phyloP scores from a whole-genome alignment of 2,113 vertebrate species.

The Cheilinus undulatus region DNA sequence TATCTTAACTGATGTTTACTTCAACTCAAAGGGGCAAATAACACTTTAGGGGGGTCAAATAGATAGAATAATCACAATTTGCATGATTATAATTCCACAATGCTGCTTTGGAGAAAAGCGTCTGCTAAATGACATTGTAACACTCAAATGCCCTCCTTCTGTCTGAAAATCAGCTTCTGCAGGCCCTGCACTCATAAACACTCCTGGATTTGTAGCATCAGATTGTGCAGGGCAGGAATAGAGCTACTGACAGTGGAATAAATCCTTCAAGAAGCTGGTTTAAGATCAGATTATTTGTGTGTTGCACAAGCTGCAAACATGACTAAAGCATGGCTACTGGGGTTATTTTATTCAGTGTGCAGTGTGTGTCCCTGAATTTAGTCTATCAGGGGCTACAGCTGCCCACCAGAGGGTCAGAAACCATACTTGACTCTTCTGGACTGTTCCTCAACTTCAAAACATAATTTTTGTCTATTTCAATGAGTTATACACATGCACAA shows the following conservation, averaged over 20 bases:
- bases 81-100: background rate
- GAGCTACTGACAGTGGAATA: slow-evolving; percentile 39
- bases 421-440: no score
- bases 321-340: no score
- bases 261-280: slow-evolving; percentile 44
- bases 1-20: slow-evolving; percentile 30
- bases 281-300: slow-evolving; percentile 47
- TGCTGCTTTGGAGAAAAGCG: no score
- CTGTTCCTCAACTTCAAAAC: no score
- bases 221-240: slow-evolving; percentile 37
- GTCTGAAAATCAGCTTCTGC: slow-evolving; percentile 30
- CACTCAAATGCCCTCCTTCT: slow-evolving; percentile 38
- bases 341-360: no score
- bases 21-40: slow-evolving; percentile 15
- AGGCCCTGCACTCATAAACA: slow-evolving; percentile 39
- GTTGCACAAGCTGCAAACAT: slow-evolving; percentile 35
- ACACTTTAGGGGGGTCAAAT: background rate
- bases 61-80: slow-evolving; percentile 1
- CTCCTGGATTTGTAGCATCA: slow-evolving; percentile 42
- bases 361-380: no score
- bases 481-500: no score
- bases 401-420: no score
- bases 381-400: no score
- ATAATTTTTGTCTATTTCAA: no score
- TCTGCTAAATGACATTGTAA: slow-evolving; percentile 8